Evolutionary conservation across 2,113 vertebrate species (phyloP), one percentile per base, ranked within the genome.

Genomic region (Hippocampus guttulatus): DNA sequence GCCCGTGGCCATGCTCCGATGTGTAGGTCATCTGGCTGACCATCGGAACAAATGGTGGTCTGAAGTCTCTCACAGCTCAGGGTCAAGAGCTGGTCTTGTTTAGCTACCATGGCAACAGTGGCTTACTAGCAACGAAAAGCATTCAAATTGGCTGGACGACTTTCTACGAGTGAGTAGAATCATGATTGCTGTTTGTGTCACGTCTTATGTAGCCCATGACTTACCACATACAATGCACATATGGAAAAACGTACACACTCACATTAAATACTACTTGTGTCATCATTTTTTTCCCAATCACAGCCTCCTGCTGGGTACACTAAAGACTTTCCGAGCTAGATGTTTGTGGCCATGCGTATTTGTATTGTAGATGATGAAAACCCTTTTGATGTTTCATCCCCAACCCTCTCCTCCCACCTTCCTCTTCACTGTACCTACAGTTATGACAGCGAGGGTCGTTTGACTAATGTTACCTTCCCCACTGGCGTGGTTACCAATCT

Each of bases 61-160:
- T 99, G 74, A 99, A 99, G 86, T 94, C 94, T 82, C 95, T 99
- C 85, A 98, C 95, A 0, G 95, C 96, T 9, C 97, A 98, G 89
- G 96, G 96, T 15, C 94, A 96, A 69, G 97, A 99, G 54, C 84
- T 99, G 43, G 96, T 98, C 54, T 82, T 98, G 69, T 95, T 99
- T 73, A 99, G 95, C 60, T 99, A 98, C 90, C 97, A 98, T 2
- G 96, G 97, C 75, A 99, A 95, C 86, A 98, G 96, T 2, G 97
- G 97, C 7, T 94, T 99, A 43, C 84, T 99, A 62, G 96, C 97
- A 76, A 99, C 97, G 11, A 98, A 98, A 87, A 99, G 96, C 1
- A 95, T 97, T 70, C 95, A 99, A 75, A 99, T 96, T 16, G 97
- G 97, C 75, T 99, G 97, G 97, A 98, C 96, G 6, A 98, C 97